These are phyloP conservation scores for Perdita meconis DNA, from an alignment of 2,888 invertebrate species.

Conservation along the genomic window DNA sequence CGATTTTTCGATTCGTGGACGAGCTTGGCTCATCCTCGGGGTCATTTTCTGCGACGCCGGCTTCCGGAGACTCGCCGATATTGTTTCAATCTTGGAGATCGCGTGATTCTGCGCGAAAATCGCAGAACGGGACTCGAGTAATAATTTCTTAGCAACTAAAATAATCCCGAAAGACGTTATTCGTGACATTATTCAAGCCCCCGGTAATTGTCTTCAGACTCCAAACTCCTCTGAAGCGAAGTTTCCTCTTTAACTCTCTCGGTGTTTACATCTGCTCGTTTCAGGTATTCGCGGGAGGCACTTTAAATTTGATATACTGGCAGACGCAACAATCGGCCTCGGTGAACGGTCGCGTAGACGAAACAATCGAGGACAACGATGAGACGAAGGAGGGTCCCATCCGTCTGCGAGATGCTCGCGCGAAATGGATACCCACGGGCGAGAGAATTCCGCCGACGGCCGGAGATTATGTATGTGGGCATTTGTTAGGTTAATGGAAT, in stretches of 20 bases:
- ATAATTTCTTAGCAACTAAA: no score
- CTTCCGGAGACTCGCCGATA: no score
- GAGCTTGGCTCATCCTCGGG: no score
- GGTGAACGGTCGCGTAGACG: constrained; percentile 41
- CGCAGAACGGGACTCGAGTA: no score
- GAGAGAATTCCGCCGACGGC: constrained; percentile 43
- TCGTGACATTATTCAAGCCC: no score
- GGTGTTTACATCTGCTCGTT: constrained; percentile 1
- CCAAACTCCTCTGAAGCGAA: no score
- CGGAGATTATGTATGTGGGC: constrained; percentile 63
- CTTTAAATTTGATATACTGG: constrained; percentile 57
- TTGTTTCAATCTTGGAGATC: no score
- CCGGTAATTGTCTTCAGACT: no score
- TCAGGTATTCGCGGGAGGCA: constrained; percentile 5
- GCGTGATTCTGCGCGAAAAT: no score
- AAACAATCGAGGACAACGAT: constrained; percentile 53
- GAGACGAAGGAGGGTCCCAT: constrained; percentile 17
- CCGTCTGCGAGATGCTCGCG: constrained; percentile 60
- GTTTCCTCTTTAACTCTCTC: no score
- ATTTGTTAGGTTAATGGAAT: constrained; percentile 71
- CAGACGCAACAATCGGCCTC: constrained; percentile 56
- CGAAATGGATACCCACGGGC: constrained; percentile 49
- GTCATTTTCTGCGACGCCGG: no score
- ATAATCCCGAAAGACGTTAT: no score
- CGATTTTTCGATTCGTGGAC: background rate